A percentile compares a stretch with the other conserved stretches of the same genome.
Evolutionary conservation across 2,888 invertebrate species (phyloP).

Genomic region (Herminia tarsipennalis): DNA sequence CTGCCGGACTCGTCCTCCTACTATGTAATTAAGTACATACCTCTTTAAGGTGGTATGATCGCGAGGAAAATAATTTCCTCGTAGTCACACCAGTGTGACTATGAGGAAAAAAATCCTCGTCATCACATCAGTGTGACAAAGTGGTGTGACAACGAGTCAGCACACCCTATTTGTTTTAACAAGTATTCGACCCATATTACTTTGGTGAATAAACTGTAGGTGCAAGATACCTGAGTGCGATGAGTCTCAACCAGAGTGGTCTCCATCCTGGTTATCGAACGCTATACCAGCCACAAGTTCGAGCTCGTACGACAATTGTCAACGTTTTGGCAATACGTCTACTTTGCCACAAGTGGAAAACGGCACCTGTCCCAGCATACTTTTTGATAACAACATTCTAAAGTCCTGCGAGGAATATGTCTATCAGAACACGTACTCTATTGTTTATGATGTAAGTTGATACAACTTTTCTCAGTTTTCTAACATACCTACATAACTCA

Average conservation of each 20-base stretch:
- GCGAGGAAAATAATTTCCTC: no score
- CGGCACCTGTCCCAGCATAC: constrained; percentile 57
- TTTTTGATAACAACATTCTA: constrained; percentile 53
- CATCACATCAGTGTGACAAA: background rate
- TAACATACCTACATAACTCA: no score
- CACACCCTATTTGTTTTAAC: background rate
- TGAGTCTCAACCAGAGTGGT: constrained; percentile 50
- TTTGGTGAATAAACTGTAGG: constrained; percentile 6
- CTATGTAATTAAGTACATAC: no score
- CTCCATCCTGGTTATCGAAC: constrained; percentile 45
- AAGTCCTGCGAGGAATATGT: constrained; percentile 60
- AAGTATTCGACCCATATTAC: background rate
- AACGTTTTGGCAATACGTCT: constrained; percentile 63
- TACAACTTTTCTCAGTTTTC: no score
- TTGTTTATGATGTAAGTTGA: constrained; percentile 76
- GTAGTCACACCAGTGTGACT: no score
- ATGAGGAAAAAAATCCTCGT: no score
- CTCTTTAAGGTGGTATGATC: no score
- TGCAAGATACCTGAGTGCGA: constrained; percentile 54
- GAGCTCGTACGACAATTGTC: constrained; percentile 73
- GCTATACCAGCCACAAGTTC: constrained; percentile 32
- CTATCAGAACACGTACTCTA: constrained; percentile 63
- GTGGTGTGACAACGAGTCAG: background rate
- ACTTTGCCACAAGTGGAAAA: constrained; percentile 10
- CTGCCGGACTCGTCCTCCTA: no score